A percentile compares a stretch with the other conserved stretches of the same genome.
These are phyloP conservation scores for Sarcophilus harrisii DNA, from an alignment of 2,797 vertebrate species.

Conservation along the genomic window DNA sequence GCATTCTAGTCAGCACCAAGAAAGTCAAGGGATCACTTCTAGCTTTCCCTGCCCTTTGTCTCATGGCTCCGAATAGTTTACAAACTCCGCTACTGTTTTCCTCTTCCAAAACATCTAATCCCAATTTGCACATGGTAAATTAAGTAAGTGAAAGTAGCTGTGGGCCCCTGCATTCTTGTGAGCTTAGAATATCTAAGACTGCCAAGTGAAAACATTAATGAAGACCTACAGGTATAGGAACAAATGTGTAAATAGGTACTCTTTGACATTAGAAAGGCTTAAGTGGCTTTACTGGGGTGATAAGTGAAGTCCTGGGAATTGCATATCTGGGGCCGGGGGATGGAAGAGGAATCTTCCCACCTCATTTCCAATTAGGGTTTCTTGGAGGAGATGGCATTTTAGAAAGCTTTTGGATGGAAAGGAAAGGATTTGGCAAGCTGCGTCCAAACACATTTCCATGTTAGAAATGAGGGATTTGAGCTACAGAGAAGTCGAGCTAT, in stretches of 20 bases:
- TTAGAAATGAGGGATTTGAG: constrained; percentile 25
- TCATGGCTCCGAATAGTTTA: constrained; percentile 23
- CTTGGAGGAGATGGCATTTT: constrained; percentile 1
- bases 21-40: constrained; percentile 8
- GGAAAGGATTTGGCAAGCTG: constrained; percentile 15
- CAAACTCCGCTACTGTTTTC: background rate
- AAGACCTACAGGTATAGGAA: constrained; percentile 2
- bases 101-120: background rate
- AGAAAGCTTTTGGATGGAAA: constrained; percentile 21
- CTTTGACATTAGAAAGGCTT: background rate
- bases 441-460: constrained; percentile 9
- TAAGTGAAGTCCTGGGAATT: background rate
- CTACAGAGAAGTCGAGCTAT: constrained; percentile 4
- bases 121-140: constrained; percentile 14
- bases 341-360: background rate
- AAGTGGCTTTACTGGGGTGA: constrained; percentile 38
- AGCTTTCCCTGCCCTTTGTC: background rate
- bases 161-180: background rate
- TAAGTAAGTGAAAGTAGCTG: constrained; percentile 22
- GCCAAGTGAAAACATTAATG: constrained; percentile 15
- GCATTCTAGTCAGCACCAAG: constrained; percentile 42
- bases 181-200: constrained; percentile 9
- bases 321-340: constrained; percentile 23
- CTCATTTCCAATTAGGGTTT: background rate
- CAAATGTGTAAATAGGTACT: constrained; percentile 1